phyloP scores from a whole-genome alignment of 2,888 invertebrate genomes.

The Drosophila macrospina region DNA sequence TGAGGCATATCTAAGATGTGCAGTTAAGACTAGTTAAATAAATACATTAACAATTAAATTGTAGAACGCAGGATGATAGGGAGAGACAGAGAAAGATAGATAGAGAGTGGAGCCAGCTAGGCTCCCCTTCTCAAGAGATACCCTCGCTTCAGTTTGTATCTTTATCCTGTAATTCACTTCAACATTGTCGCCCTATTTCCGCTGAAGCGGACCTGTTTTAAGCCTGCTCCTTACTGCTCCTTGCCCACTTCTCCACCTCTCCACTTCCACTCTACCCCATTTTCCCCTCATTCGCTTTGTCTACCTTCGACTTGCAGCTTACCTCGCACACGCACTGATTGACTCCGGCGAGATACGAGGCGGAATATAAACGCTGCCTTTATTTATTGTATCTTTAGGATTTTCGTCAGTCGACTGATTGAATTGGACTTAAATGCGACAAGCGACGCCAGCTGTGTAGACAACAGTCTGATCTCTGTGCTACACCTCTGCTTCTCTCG shows the following conservation, averaged over 20 bases:
- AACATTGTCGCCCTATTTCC: constrained; percentile 14
- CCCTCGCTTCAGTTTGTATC: not conserved
- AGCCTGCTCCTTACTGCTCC: constrained; percentile 7
- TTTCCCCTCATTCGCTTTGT: not conserved
- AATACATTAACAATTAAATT: too few relatives aligned
- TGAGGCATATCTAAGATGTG: too few relatives aligned
- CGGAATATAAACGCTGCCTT: constrained; percentile 29
- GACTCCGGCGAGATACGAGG: constrained; percentile 21
- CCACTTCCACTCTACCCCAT: too few relatives aligned
- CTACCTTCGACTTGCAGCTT: constrained; percentile 14
- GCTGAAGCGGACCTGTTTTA: constrained; percentile 12
- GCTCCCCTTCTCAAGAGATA: not conserved
- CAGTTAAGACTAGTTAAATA: too few relatives aligned
- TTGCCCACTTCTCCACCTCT: not conserved
- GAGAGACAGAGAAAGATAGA: not conserved
- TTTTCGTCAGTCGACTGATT: constrained; percentile 67
- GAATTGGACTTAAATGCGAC: constrained; percentile 65
- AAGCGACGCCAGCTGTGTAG: constrained; percentile 48
- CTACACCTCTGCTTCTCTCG: not conserved
- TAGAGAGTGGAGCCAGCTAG: not conserved
- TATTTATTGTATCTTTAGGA: constrained; percentile 52
- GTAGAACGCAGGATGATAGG: too few relatives aligned
- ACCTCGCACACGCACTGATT: constrained; percentile 47
- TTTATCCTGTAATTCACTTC: constrained; percentile 8
- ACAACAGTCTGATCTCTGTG: constrained; percentile 31